Evolutionary conservation across 2,113 vertebrate species (phyloP).

Genomic region (Zosterops borbonicus): DNA sequence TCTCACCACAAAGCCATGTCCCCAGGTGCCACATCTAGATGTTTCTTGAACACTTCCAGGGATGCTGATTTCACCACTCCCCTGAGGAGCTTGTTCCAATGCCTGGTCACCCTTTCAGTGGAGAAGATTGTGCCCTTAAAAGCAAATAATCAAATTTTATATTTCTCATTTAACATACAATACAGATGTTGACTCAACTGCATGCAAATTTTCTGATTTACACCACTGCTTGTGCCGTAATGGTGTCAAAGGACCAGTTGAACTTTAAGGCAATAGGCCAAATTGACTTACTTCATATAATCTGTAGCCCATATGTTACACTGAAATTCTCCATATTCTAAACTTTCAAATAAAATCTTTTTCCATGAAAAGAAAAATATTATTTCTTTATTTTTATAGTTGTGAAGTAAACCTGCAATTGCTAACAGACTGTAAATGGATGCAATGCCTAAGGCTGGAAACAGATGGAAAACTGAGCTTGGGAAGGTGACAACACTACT

Average conservation of each 20-base stretch:
- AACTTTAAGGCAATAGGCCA: not conserved
- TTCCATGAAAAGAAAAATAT: not conserved
- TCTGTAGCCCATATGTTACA: not conserved
- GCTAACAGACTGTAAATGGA: not conserved
- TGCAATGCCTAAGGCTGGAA: not conserved
- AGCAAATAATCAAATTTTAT: not conserved
- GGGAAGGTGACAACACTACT: not conserved
- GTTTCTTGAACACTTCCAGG: not conserved
- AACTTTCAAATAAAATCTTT: not conserved
- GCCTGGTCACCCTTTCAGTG: not conserved
- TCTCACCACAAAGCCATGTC: not conserved
- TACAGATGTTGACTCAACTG: not conserved
- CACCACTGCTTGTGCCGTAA: not conserved
- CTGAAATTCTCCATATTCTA: not conserved
- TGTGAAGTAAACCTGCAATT: conserved; percentile 3
- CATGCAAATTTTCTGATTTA: not conserved
- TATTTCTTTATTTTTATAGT: not conserved
- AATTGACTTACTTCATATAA: not conserved
- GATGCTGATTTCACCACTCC: not conserved
- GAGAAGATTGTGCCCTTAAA: not conserved
- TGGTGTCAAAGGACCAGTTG: not conserved
- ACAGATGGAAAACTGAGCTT: not conserved
- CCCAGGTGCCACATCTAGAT: not conserved
- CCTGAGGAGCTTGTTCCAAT: not conserved
- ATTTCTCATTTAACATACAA: not conserved